A percentile compares a stretch with the other conserved stretches of the same genome.
Conservation (phyloP, 2,888 invertebrate genomes). For the Chloroclystis v-ata region DNA sequence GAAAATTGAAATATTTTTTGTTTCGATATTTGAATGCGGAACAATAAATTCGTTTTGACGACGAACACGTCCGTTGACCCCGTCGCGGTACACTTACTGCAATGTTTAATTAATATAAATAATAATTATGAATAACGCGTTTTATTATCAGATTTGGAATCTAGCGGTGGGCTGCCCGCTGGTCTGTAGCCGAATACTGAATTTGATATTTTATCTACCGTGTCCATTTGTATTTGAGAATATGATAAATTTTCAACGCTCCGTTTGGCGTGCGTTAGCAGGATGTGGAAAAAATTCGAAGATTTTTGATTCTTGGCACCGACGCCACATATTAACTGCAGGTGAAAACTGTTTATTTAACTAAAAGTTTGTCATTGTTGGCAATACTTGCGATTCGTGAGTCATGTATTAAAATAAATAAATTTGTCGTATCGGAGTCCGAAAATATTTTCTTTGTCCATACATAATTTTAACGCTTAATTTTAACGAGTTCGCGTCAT, state of each 20-base stretch:
- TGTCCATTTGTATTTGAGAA: constrained; percentile 51
- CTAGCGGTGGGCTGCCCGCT: constrained; percentile 41
- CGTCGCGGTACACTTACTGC: constrained; percentile 65
- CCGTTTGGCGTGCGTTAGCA: constrained; percentile 44
- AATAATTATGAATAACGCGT: constrained; percentile 58
- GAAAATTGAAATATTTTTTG: neutral
- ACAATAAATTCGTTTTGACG: constrained; percentile 27
- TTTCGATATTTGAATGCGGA: constrained; percentile 7
- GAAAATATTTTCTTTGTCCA: constrained; percentile 20
- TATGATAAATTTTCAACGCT: constrained; percentile 44
- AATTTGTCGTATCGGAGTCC: constrained; percentile 14
- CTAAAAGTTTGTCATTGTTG: constrained; percentile 13
- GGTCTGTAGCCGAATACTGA: constrained; percentile 38
- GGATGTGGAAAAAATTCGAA: constrained; percentile 25
- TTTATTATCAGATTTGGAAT: constrained; percentile 57
- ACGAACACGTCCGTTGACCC: constrained; percentile 58
- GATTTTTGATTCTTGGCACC: constrained; percentile 23
- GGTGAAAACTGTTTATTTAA: constrained; percentile 10
- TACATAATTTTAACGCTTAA: constrained; percentile 16
- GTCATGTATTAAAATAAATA: constrained; percentile 19
- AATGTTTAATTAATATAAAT: constrained; percentile 69
- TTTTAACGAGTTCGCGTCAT: constrained; percentile 18
- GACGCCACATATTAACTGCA: neutral
- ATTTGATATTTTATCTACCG: constrained; percentile 63
- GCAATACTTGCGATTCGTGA: constrained; percentile 14